Percentiles rank a stretch among this genome's conserved stretches.
Evolutionary conservation across 2,113 vertebrate genomes (phyloP).

Genomic region (Ursus arctos): DNA sequence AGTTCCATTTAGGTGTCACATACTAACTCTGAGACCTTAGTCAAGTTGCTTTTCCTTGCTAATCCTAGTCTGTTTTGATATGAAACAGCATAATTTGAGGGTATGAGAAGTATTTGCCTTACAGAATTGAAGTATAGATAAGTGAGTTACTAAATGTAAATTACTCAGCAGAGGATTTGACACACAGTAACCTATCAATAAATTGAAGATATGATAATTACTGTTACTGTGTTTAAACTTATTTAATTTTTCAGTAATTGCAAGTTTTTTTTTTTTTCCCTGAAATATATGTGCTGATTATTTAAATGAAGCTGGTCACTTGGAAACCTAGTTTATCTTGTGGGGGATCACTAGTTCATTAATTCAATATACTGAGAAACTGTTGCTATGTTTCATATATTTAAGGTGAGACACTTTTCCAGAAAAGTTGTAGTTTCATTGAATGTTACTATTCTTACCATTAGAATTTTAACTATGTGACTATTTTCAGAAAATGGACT

Average conservation of each 20-base stretch:
- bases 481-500: slow-evolving; percentile 37
- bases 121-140: neutral
- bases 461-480: slow-evolving; percentile 33
- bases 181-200: neutral
- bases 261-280: neutral
- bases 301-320: slow-evolving; percentile 26
- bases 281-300: slow-evolving; percentile 23
- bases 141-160: neutral
- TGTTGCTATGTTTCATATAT: neutral
- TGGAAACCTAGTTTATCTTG: neutral
- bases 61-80: neutral
- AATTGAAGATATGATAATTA: neutral
- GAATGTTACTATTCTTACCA: neutral
- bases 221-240: neutral
- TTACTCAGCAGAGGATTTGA: neutral
- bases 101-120: neutral
- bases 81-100: neutral
- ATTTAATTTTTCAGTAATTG: slow-evolving; percentile 6
- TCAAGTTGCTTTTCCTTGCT: neutral
- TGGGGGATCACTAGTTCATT: neutral
- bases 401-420: neutral
- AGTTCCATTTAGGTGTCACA: neutral
- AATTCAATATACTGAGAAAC: slow-evolving; percentile 1
- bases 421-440: neutral
- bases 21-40: neutral